Conservation (phyloP, 2,113 vertebrate species). For the Epinephelus cyanopodus region DNA sequence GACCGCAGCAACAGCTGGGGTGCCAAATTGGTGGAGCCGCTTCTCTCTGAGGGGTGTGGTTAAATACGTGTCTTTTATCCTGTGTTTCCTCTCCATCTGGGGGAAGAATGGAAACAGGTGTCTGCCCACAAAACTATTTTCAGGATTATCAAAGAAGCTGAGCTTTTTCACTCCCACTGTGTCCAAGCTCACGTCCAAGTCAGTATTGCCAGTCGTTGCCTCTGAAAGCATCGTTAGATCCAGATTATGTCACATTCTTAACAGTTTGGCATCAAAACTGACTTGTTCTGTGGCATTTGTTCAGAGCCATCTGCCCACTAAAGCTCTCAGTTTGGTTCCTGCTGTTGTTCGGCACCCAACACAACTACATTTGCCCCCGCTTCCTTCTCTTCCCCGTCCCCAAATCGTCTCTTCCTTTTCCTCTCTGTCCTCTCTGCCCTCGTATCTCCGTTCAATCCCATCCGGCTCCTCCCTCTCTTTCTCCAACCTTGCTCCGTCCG, state of each 20-base stretch:
- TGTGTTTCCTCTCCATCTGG: slow-evolving; percentile 61
- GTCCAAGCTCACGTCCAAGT: slow-evolving; percentile 8
- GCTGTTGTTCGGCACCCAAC: slow-evolving; percentile 21
- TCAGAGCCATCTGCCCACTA: slow-evolving; percentile 10
- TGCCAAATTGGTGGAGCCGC: slow-evolving; percentile 35
- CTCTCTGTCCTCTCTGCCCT: slow-evolving; percentile 53
- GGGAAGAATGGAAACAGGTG: slow-evolving; percentile 38
- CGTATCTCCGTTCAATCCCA: slow-evolving; percentile 65
- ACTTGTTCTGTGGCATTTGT: slow-evolving; percentile 31
- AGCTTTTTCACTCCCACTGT: slow-evolving; percentile 3
- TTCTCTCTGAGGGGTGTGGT: slow-evolving; percentile 59
- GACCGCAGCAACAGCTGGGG: slow-evolving; percentile 25
- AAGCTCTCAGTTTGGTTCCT: slow-evolving; percentile 1
- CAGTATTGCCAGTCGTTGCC: not conserved
- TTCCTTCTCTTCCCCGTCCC: slow-evolving; percentile 30
- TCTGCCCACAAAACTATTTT: slow-evolving; percentile 22
- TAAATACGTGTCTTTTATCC: slow-evolving; percentile 63
- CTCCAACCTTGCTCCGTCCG: slow-evolving; percentile 26
- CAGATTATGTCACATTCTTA: slow-evolving; percentile 24
- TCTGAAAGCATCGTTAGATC: not conserved
- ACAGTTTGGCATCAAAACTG: slow-evolving; percentile 2
- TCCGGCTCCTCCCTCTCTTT: slow-evolving; percentile 16
- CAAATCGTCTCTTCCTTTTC: slow-evolving; percentile 9
- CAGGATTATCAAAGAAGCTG: slow-evolving; percentile 43
- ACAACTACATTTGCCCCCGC: not conserved